A percentile compares a stretch with the other conserved stretches of the same genome.
Evolutionary conservation across 2,113 vertebrate species (phyloP).

Genomic region (Mirza zaza): DNA sequence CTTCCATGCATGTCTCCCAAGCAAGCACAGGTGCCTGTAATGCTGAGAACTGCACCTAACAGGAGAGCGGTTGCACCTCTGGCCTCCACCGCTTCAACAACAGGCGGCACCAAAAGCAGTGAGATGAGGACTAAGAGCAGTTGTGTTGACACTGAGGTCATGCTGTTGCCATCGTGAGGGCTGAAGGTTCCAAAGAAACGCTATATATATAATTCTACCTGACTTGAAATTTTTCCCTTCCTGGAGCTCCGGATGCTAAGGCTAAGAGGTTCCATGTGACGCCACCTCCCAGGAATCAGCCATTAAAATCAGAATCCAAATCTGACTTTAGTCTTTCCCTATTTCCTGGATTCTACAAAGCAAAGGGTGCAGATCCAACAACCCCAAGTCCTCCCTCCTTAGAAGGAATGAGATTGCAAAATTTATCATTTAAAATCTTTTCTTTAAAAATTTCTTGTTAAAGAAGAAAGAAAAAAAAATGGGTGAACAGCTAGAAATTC

Average conservation of each 20-base stretch:
- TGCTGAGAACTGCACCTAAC: constrained; percentile 86
- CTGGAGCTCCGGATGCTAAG: neutral
- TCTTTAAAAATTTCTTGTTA: neutral
- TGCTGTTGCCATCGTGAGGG: constrained; percentile 78
- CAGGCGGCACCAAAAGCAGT: constrained; percentile 83
- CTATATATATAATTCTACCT: neutral
- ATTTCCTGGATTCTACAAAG: neutral
- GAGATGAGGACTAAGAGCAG: constrained; percentile 74
- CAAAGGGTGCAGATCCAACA: neutral
- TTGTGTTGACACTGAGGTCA: constrained; percentile 80
- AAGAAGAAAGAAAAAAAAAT: neutral
- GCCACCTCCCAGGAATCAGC: neutral
- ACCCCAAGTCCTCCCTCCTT: neutral
- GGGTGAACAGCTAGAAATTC: neutral
- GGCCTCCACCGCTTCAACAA: constrained; percentile 89
- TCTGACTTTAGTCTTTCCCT: neutral
- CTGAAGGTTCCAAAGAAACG: neutral
- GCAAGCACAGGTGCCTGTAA: constrained; percentile 91
- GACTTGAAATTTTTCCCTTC: neutral
- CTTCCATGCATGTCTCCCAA: constrained; percentile 91
- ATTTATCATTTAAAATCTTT: neutral
- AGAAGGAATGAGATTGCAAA: neutral
- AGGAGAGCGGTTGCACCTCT: constrained; percentile 91
- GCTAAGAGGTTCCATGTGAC: neutral
- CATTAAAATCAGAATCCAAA: neutral